Percentiles rank a stretch among this genome's conserved stretches.
These are phyloP conservation scores for Catharus fuscescens DNA, from an alignment of 2,113 vertebrate genomes.

Conservation along the genomic window DNA sequence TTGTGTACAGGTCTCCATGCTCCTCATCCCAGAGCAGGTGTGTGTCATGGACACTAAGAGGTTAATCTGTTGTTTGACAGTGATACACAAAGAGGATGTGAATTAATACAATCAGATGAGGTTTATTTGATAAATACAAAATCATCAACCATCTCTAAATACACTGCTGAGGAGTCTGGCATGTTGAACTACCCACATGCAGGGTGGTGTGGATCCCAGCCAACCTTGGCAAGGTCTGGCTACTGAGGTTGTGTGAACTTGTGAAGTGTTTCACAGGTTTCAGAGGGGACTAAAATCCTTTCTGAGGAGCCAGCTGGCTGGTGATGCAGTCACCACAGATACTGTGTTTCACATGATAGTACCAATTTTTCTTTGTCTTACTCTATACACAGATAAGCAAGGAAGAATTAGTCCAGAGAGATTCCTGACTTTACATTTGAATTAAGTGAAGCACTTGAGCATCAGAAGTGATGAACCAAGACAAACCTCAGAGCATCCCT, in stretches of 20 bases:
- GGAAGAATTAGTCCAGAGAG: background rate
- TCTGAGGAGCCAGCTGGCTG: conserved; percentile 23
- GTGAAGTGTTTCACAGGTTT: conserved; percentile 53
- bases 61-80: background rate
- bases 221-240: conserved; percentile 35
- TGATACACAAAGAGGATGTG: background rate
- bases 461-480: background rate
- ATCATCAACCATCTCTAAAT: background rate
- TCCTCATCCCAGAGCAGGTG: background rate
- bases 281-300: conserved; percentile 23
- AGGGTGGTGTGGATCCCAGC: conserved; percentile 10
- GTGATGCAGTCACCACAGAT: background rate
- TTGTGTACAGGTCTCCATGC: background rate
- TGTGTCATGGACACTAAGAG: background rate
- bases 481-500: background rate
- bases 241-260: conserved; percentile 33
- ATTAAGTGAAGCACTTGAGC: background rate
- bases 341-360: background rate
- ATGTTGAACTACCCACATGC: background rate
- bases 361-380: background rate
- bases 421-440: background rate
- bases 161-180: background rate
- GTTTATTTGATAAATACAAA: conserved; percentile 3
- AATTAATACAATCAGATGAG: background rate
- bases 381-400: background rate